Conservation (phyloP, 1,140 invertebrate genomes). For the Drosophila saltans region DNA sequence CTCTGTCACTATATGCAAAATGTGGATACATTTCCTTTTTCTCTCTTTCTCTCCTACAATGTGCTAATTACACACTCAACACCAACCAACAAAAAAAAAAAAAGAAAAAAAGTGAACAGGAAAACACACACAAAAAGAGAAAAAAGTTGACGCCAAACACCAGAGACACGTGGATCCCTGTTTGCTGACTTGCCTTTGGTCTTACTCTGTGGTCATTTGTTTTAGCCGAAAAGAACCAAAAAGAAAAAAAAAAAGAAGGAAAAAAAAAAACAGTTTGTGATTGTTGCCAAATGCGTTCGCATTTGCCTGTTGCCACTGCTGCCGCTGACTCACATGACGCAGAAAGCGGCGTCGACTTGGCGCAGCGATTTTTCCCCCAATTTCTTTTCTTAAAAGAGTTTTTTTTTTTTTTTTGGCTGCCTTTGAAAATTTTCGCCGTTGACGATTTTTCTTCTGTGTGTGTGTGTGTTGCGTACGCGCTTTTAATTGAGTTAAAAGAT, state of each 20-base stretch:
- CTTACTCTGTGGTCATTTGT: constrained; percentile 38
- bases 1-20: too few species aligned
- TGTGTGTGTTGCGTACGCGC: constrained; percentile 69
- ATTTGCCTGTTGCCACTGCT: constrained; percentile 22
- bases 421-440: constrained; percentile 51
- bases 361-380: constrained; percentile 33
- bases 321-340: constrained; percentile 77
- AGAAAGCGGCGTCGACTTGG: constrained; percentile 71
- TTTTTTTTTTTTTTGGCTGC: constrained; percentile 46
- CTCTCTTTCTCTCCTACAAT: not conserved
- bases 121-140: too few species aligned
- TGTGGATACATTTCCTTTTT: too few species aligned
- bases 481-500: constrained; percentile 81
- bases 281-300: constrained; percentile 46
- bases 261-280: constrained; percentile 11
- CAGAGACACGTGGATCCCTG: constrained; percentile 1
- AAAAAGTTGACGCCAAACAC: constrained; percentile 3
- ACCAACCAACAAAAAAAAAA: not conserved
- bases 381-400: constrained; percentile 11
- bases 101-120: too few species aligned
- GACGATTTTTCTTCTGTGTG: not conserved
- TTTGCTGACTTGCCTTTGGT: constrained; percentile 25
- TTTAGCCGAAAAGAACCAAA: constrained; percentile 35
- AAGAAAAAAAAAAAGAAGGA: constrained; percentile 37
- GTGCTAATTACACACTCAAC: constrained; percentile 9